A percentile compares a stretch with the other conserved stretches of the same genome.
These are phyloP conservation scores for Anser brachyrhynchus DNA, from an alignment of 2,113 vertebrate genomes.

Conservation along the genomic window DNA sequence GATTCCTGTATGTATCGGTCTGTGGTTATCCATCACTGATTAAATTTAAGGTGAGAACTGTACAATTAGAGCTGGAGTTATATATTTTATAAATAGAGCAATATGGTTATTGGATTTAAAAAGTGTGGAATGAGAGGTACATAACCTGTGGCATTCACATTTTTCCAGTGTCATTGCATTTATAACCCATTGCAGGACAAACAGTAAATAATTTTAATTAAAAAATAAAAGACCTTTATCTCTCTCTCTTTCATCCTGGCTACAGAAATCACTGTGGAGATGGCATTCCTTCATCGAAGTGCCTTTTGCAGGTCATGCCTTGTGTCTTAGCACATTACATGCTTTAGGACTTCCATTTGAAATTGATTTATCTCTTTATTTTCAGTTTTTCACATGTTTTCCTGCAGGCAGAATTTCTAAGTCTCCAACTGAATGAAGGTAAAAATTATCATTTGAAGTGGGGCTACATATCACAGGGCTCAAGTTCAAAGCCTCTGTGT, in stretches of 20 bases:
- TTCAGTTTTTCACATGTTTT: not conserved
- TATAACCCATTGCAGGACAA: not conserved
- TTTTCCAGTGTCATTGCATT: not conserved
- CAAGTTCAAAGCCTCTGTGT: not conserved
- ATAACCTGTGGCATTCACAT: not conserved
- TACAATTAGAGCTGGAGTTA: not conserved
- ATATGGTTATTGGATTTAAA: not conserved
- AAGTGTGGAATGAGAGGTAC: not conserved
- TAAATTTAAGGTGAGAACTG: not conserved
- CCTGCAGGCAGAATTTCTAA: not conserved
- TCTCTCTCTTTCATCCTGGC: not conserved
- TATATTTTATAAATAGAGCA: not conserved
- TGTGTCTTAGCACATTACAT: not conserved
- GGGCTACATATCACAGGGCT: not conserved
- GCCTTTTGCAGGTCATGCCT: not conserved
- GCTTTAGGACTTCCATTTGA: not conserved
- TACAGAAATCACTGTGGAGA: not conserved
- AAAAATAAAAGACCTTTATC: not conserved
- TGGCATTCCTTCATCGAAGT: not conserved
- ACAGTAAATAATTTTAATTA: not conserved
- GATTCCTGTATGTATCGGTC: not conserved
- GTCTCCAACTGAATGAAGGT: not conserved
- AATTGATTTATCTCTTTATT: conserved; percentile 18
- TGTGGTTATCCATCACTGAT: not conserved
- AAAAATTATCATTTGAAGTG: not conserved